Conservation (phyloP, 2,888 invertebrate species). For the Schizotus pectinicornis region DNA sequence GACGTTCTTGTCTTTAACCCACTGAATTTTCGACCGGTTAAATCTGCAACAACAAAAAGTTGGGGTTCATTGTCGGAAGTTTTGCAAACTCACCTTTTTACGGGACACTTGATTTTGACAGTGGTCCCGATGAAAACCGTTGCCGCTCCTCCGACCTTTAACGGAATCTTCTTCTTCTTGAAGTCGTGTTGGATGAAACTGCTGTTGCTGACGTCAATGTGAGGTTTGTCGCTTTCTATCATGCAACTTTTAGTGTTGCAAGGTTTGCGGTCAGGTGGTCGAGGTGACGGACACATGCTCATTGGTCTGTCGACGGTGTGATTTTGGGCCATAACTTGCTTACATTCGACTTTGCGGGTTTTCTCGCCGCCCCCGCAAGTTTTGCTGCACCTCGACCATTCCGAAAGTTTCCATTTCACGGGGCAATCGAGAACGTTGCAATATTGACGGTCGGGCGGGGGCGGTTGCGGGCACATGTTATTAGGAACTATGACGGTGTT, state of each 20-base stretch:
- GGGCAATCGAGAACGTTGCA: constrained; percentile 95
- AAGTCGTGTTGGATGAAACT: constrained; percentile 86
- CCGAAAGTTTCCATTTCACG: constrained; percentile 84
- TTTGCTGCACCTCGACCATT: constrained; percentile 92
- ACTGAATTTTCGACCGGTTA: constrained; percentile 82
- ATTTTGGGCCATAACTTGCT: constrained; percentile 93
- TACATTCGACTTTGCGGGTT: constrained; percentile 83
- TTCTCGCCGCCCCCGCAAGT: constrained; percentile 93
- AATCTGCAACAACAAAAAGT: constrained; percentile 49
- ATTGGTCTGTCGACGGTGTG: constrained; percentile 82
- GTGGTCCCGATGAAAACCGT: constrained; percentile 90
- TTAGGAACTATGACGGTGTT: constrained; percentile 93
- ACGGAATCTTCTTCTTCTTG: constrained; percentile 78
- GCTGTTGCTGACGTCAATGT: constrained; percentile 79
- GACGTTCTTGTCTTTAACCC: constrained; percentile 86
- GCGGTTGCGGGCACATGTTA: constrained; percentile 90
- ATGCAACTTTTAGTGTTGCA: constrained; percentile 86
- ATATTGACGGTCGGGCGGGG: constrained; percentile 86
- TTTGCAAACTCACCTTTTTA: constrained; percentile 65
- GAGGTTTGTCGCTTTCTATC: constrained; percentile 72
- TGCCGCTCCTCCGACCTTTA: constrained; percentile 90
- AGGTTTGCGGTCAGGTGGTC: constrained; percentile 78
- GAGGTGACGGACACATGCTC: constrained; percentile 75
- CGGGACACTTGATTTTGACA: constrained; percentile 93
- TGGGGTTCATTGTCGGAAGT: neutral